Evolutionary conservation across 2,888 invertebrate species (phyloP), one percentile per base, ranked within the genome.

Genomic region (Nysson spinosus): DNA sequence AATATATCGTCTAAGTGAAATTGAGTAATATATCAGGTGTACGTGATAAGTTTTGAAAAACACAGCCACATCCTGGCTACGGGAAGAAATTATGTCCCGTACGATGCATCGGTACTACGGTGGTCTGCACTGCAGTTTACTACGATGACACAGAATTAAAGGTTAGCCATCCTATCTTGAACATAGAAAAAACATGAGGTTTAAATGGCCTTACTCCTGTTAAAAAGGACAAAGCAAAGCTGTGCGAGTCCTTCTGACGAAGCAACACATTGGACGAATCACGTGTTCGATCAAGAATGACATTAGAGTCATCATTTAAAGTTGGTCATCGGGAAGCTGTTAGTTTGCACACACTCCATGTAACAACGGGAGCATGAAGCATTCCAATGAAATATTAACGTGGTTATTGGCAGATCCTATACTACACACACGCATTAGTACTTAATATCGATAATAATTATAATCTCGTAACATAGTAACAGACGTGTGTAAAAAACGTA

Each of bases 201-300:
- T n/a, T n/a, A n/a, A n/a, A n/a, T n/a, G n/a, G n/a, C n/a, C n/a
- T n/a, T n/a, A n/a, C n/a, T n/a, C 26, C 37, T 28, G 47, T 30
- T 26, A 26, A 22, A 39, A 57, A 35, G 30, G 24, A 39, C 42
- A 42, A 61, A 62, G 43, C 37, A 17, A 51, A 51, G 32, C 34
- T 24, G n/a, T 20, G 47, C 51, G 49, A 39, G 50, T 26, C 42
- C 35, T 34, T 35, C 28, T 34, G 66, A 69, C 67, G 70, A 72
- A 77, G 79, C 83, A 83, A 82, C 83, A 84, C 83, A 82, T 81
- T 77, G 81, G 78, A 80, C 68, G 69, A 72, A 51, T 69, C 58
- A 75, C 52, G 52, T 56, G 46, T 32, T 69, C 52, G 57, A 54
- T 65, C 50, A 58, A 56, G 55, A 46, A 26, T 40, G 46, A 63